phyloP scores from a whole-genome alignment of 2,797 vertebrate genomes.

The Peromyscus eremicus region DNA sequence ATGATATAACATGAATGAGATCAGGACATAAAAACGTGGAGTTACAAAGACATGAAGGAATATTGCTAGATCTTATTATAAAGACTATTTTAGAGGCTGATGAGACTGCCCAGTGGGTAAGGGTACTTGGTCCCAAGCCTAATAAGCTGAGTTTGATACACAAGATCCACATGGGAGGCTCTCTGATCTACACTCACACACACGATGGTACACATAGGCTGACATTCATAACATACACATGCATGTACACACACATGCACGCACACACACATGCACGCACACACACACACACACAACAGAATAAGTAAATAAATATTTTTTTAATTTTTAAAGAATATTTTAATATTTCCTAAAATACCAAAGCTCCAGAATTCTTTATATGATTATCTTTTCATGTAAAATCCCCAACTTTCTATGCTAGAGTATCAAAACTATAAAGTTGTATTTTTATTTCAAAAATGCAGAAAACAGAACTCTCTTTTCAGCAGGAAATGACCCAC shows the following conservation, averaged over 20 bases:
- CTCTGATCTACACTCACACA: not conserved
- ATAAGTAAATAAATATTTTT: not conserved
- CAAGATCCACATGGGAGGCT: not conserved
- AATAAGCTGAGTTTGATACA: not conserved
- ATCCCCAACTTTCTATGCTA: not conserved
- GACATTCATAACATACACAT: not conserved
- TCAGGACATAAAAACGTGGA: conserved; percentile 34
- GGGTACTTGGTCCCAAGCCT: not conserved
- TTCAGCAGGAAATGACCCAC: conserved; percentile 16
- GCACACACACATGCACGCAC: not conserved
- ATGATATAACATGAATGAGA: too few relatives aligned
- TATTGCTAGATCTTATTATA: conserved; percentile 32
- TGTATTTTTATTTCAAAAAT: conserved; percentile 45
- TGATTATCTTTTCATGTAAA: conserved; percentile 34
- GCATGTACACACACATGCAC: not conserved
- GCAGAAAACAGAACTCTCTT: not conserved
- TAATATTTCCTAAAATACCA: conserved; percentile 55
- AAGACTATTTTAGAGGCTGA: not conserved
- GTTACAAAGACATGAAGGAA: conserved; percentile 45
- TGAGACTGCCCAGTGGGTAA: not conserved
- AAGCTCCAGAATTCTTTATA: conserved; percentile 4
- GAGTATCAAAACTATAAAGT: conserved; percentile 40
- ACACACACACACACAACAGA: not conserved
- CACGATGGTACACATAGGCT: not conserved
- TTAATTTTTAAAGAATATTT: conserved; percentile 31